Evolutionary conservation across 1,140 invertebrate genomes (phyloP), one percentile per base, ranked within the genome.

Genomic region (Drosophila lowei): DNA sequence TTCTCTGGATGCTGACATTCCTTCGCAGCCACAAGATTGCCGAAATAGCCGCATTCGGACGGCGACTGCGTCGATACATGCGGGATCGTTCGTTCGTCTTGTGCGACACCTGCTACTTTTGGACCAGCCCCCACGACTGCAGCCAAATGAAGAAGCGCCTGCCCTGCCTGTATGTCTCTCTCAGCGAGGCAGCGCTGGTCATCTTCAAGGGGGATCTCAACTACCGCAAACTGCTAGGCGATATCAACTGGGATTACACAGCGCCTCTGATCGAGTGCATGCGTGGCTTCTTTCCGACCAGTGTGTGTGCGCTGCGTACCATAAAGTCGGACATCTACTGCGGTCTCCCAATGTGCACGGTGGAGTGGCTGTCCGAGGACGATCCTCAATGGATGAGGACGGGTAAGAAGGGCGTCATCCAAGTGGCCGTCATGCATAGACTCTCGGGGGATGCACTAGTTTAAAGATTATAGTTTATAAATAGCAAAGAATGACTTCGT

Each of bases 161-260:
- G 71, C 93, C 94, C 16, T 86, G 94, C 13, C 90, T 99, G 1
- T 98, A 98, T 85, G 80, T 92, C n/a, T 93, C 94, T 64, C 92
- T 99, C 1, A 92, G 93, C 25, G 77, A 94, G 86, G 93, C 97
- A 0, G 92, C 93, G 49, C 91, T 98, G 3, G 78, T 97, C 0
- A 94, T 99, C 77, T 98, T 99, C 91, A 99, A 99, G 93, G 99
- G 99, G 0, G 97, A 99, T 90, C 92, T 99, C 11, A 99, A 99
- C 92, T 99, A 99, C 91, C 92, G 98, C 43, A 99, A 99, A 93
- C 92, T 99, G 30, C 92, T 98, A 8, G 96, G 96, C 0, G 99
- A 99, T 91, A 93, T 95, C 34, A 95, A 96, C 75, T 99, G 97
- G 95, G 92, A 94, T 6, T 92, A 94, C 2, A 94, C 93, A 0